Conservation (phyloP, 2,113 vertebrate species). For the Cottus gobio region DNA sequence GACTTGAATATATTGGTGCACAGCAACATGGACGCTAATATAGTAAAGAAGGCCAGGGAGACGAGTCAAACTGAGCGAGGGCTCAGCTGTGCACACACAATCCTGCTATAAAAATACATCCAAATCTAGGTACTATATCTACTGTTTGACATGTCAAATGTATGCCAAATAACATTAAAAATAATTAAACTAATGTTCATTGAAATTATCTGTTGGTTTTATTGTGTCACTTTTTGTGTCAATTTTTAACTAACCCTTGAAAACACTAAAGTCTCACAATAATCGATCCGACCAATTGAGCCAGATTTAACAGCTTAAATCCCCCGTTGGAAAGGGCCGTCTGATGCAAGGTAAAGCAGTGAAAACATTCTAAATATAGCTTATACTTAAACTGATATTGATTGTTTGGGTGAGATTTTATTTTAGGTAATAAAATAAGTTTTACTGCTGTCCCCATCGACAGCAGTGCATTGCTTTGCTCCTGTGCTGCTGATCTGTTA, state of each 20-base stretch:
- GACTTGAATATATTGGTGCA: neutral
- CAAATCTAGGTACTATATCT: no score
- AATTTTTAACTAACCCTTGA: neutral
- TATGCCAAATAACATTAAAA: neutral
- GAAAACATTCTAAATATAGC: neutral
- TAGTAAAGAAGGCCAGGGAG: neutral
- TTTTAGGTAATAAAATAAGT: neutral
- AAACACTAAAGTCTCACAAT: neutral
- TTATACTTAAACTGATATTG: neutral
- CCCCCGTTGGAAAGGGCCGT: neutral
- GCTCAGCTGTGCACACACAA: neutral
- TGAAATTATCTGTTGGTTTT: neutral
- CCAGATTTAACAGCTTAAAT: neutral
- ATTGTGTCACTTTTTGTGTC: neutral
- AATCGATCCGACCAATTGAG: neutral
- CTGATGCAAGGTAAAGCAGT: neutral
- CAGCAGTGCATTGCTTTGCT: neutral
- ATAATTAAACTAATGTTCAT: neutral
- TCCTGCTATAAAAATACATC: neutral
- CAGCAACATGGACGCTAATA: neutral
- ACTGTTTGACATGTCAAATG: no score
- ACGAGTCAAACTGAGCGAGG: neutral
- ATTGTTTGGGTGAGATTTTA: neutral
- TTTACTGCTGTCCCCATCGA: neutral
- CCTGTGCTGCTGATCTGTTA: neutral